These are phyloP conservation scores for Eupleurogrammus muticus DNA, from an alignment of 2,797 vertebrate species.

Conservation along the genomic window DNA sequence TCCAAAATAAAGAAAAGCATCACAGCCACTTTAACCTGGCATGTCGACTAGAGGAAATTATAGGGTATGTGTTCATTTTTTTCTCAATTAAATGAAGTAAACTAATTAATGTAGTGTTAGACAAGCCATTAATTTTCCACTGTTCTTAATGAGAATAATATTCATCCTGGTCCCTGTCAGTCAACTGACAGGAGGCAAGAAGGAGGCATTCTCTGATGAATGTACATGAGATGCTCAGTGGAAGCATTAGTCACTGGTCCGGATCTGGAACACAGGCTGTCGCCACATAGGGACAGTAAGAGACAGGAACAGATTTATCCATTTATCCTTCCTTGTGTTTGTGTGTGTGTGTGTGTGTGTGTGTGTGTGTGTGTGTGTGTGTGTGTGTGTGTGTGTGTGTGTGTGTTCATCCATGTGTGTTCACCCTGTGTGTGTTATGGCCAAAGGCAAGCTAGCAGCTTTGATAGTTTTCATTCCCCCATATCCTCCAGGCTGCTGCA, in stretches of 20 bases:
- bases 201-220: slow-evolving; percentile 65
- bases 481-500: slow-evolving; percentile 73
- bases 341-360: slow-evolving; percentile 29
- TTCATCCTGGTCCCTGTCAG: slow-evolving; percentile 62
- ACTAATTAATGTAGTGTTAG: slow-evolving; percentile 69
- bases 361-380: slow-evolving; percentile 31
- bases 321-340: slow-evolving; percentile 13
- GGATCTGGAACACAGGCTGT: slow-evolving; percentile 66
- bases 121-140: slow-evolving; percentile 74
- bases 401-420: neutral
- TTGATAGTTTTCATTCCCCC: slow-evolving; percentile 76
- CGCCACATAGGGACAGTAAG: slow-evolving; percentile 74
- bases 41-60: slow-evolving; percentile 23
- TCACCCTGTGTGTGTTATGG: slow-evolving; percentile 54
- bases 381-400: slow-evolving; percentile 17
- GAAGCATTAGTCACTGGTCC: slow-evolving; percentile 75
- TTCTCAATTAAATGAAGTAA: slow-evolving; percentile 55
- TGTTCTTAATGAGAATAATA: slow-evolving; percentile 72
- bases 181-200: slow-evolving; percentile 54
- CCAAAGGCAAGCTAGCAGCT: slow-evolving; percentile 67
- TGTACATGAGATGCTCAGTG: slow-evolving; percentile 64
- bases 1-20: slow-evolving; percentile 37
- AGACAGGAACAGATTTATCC: slow-evolving; percentile 77
- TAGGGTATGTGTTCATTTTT: slow-evolving; percentile 29
- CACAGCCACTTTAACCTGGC: slow-evolving; percentile 41